These are phyloP conservation scores for Emberiza fucata DNA, from an alignment of 2,113 vertebrate genomes.

Conservation along the genomic window DNA sequence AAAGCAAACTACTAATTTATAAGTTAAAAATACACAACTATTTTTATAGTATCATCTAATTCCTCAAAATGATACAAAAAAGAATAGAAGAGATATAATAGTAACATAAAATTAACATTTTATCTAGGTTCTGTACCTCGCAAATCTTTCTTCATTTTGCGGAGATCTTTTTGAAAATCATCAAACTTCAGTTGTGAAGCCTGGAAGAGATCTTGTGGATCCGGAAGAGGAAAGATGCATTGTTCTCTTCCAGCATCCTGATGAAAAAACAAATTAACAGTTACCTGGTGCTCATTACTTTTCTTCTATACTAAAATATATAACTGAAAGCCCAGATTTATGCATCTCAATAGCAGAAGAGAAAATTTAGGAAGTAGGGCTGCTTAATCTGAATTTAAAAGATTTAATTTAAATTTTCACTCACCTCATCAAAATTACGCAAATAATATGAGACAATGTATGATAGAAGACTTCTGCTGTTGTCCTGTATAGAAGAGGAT, in stretches of 20 bases:
- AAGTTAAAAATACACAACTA: neutral
- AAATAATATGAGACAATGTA: conserved; percentile 94
- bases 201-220: conserved; percentile 97
- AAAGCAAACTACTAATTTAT: neutral
- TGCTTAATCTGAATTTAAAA: neutral
- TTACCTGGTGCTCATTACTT: neutral
- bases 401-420: conserved; percentile 60
- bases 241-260: conserved; percentile 93
- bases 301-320: neutral
- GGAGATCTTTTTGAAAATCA: conserved; percentile 93
- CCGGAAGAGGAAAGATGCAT: conserved; percentile 89
- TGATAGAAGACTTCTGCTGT: conserved; percentile 86
- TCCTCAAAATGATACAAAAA: neutral
- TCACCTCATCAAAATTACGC: conserved; percentile 92
- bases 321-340: neutral
- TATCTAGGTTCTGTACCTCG: conserved; percentile 74
- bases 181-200: conserved; percentile 97
- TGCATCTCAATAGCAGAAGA: neutral
- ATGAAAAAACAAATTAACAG: conserved; percentile 34
- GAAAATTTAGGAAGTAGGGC: conserved; percentile 38
- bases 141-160: conserved; percentile 89
- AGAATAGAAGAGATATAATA: neutral
- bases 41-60: neutral
- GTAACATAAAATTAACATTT: neutral
- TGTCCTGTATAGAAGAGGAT: conserved; percentile 81